Evolutionary conservation across 2,888 invertebrate genomes (phyloP).

Genomic region (Eupithecia insigniata): DNA sequence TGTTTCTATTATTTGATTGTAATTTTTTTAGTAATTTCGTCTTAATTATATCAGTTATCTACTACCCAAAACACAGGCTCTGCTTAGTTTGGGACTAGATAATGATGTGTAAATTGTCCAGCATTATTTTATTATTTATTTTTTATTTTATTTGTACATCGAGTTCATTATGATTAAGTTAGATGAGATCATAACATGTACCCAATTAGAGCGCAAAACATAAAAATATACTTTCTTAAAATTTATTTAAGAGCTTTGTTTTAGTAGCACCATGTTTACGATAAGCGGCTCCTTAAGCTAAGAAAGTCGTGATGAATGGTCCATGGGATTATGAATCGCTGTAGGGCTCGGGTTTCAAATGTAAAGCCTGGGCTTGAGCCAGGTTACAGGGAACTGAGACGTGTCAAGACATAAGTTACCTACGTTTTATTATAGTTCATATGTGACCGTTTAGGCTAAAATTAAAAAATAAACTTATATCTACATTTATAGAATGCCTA

Average conservation of each 20-base stretch:
- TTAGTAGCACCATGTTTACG: background rate
- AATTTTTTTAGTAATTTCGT: too few relatives aligned
- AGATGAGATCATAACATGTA: background rate
- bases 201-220: background rate
- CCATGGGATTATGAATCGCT: constrained; percentile 42
- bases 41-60: too few relatives aligned
- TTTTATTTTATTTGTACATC: too few relatives aligned
- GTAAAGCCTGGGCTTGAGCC: constrained; percentile 30
- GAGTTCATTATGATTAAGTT: background rate
- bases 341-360: constrained; percentile 40
- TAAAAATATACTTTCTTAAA: background rate
- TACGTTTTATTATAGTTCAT: background rate
- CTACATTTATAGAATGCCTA: background rate
- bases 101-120: too few relatives aligned
- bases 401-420: background rate
- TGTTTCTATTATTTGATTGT: too few relatives aligned
- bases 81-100: too few relatives aligned
- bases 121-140: too few relatives aligned
- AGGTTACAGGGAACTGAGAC: background rate
- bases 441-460: background rate
- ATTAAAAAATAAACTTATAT: background rate
- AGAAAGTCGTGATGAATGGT: constrained; percentile 44
- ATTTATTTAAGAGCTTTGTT: background rate
- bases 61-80: too few relatives aligned
- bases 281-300: constrained; percentile 29